Base-by-base conservation (phyloP, 2,113 vertebrate species). In the Cyprinodon variegatus region DNA sequence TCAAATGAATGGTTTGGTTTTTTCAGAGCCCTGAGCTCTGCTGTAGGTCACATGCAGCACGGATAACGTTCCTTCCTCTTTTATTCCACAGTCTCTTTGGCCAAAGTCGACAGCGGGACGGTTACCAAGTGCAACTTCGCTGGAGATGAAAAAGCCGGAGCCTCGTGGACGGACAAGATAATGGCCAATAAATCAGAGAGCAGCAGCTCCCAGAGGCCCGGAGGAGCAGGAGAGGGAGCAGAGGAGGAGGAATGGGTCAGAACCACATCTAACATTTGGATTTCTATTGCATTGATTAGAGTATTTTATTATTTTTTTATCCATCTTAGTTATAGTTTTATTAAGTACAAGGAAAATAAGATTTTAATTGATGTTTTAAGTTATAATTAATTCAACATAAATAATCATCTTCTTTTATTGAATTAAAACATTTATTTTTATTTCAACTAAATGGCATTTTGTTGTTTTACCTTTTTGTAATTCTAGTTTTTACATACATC, bases 71-170 rank as follows among this genome's bases (percentile, higher is more conserved):
- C 0, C 36, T 7, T 12, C 39, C 36, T 61, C 15, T 22, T 17
- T 22, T 41, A 15, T 41, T n/a, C n/a, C 72, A 3, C 61, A 97
- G 96, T 94, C 70, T 96, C 96, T 5, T 83, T 96, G 57, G 95
- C 95, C 68, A 96, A 94, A 89, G 61, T 97, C 15, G 95, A 97
- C 5, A 84, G 92, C 0, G 95, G 95, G 43, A 94, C 96, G 0
- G 96, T 96, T 81, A 96, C 96, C 62, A 96, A 93, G 83, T 97
- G 96, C 68, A 97, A 97, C 90, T 97, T 97, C 62, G 94, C 95
- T 43, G 96, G 96, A 40, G 96, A 96, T 39, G 83, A 89, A 61
- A 87, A 92, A 12, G 89, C 93, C 0, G 96, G 96, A 22, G 91
- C 91, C 0, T 96, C 96, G 0, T 97, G 96, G 96, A 97, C 96